A percentile compares a stretch with the other conserved stretches of the same genome.
phyloP scores from a whole-genome alignment of 2,113 vertebrate genomes.

The Tilapia sparmanii region DNA sequence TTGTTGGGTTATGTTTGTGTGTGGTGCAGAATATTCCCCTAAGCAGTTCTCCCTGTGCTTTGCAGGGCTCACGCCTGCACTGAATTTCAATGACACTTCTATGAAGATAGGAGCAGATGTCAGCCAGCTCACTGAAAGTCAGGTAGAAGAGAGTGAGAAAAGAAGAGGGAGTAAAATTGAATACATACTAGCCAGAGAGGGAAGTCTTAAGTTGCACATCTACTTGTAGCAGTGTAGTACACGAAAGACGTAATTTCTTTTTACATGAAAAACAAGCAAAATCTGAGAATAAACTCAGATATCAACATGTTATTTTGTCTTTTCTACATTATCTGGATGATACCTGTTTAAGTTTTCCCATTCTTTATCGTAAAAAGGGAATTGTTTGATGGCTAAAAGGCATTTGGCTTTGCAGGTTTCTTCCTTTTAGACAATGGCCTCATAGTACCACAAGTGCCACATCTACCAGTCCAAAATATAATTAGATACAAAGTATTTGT shows the following conservation, averaged over 20 bases:
- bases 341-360: not conserved
- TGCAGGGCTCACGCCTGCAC: slow-evolving; percentile 48
- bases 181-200: slow-evolving; percentile 7
- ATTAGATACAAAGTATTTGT: not conserved
- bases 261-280: not conserved
- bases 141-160: slow-evolving; percentile 38
- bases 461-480: not conserved
- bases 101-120: slow-evolving; percentile 66
- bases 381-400: not conserved
- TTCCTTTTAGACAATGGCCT: not conserved
- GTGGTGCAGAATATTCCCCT: slow-evolving; percentile 41
- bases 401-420: not conserved
- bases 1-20: slow-evolving; percentile 18
- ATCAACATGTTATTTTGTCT: fast-evolving
- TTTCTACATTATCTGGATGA: not conserved
- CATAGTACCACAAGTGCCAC: not conserved
- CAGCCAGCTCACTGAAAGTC: slow-evolving; percentile 53
- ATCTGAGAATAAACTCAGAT: not conserved
- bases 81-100: slow-evolving; percentile 65
- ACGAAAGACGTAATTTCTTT: not conserved
- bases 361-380: not conserved
- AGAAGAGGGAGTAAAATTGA: slow-evolving; percentile 15
- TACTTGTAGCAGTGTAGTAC: slow-evolving; percentile 9
- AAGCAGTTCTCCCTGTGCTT: slow-evolving; percentile 47
- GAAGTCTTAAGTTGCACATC: not conserved